Evolutionary conservation across 2,888 invertebrate species (phyloP).

Genomic region (Patella pellucida): DNA sequence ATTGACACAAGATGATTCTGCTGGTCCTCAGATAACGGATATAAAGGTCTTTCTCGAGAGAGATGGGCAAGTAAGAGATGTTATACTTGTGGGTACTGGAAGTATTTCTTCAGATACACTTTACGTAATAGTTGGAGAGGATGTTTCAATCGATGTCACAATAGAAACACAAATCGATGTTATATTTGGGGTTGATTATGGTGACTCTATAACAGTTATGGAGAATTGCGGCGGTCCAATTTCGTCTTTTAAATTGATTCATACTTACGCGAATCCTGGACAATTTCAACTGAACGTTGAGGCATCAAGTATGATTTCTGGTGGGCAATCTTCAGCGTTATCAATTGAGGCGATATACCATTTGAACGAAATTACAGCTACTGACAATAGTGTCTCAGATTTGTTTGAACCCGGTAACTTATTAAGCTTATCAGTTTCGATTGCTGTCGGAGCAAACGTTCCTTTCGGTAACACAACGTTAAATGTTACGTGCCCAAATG

Average conservation of each 20-base stretch:
- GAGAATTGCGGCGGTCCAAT: conserved; percentile 1
- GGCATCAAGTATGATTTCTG: background rate
- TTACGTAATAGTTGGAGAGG: background rate
- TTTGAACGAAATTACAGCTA: background rate
- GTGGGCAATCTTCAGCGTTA: background rate
- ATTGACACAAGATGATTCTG: background rate
- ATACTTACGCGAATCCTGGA: background rate
- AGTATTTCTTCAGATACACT: background rate
- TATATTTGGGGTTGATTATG: background rate
- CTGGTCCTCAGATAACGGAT: background rate
- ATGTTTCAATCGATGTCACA: background rate
- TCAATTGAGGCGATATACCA: background rate
- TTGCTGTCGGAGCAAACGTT: background rate
- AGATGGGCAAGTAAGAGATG: background rate
- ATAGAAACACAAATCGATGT: background rate
- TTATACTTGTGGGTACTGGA: background rate
- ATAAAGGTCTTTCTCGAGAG: background rate
- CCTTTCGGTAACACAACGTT: background rate
- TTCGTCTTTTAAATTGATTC: background rate
- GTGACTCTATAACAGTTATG: background rate
- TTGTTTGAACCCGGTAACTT: background rate
- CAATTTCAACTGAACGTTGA: background rate
- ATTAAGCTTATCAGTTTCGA: background rate
- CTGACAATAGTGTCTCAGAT: background rate
- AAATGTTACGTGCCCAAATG: background rate